Conservation (phyloP, 2,888 invertebrate genomes). For the Parochlus steinenii region DNA sequence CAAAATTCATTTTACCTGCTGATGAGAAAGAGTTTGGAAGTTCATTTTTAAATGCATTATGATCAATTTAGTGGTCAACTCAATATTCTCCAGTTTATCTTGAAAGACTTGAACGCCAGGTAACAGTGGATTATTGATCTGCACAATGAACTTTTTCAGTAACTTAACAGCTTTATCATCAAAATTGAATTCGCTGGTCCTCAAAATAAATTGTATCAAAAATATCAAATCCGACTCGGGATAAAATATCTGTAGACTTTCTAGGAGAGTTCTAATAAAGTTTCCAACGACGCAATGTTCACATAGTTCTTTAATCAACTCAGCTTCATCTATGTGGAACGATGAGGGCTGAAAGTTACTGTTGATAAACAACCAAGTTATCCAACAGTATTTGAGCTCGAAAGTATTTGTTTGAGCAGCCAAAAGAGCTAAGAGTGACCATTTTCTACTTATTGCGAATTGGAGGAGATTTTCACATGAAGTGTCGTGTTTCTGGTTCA, state of each 20-base stretch:
- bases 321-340: constrained; percentile 8
- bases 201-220: constrained; percentile 40
- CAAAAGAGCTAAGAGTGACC: constrained; percentile 25
- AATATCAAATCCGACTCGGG: constrained; percentile 44
- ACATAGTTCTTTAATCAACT: constrained; percentile 21
- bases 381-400: constrained; percentile 26
- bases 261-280: constrained; percentile 41
- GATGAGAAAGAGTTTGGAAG: constrained; percentile 22
- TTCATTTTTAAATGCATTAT: constrained; percentile 26
- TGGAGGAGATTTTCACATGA: constrained; percentile 22
- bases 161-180: constrained; percentile 29
- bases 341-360: neutral
- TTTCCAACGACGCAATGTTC: constrained; percentile 31
- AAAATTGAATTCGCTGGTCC: constrained; percentile 34
- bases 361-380: constrained; percentile 22
- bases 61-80: constrained; percentile 20
- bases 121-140: constrained; percentile 1
- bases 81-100: constrained; percentile 19
- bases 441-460: constrained; percentile 19
- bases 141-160: constrained; percentile 18
- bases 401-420: constrained; percentile 20
- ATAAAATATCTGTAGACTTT: constrained; percentile 53
- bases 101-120: constrained; percentile 24
- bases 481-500: constrained; percentile 19
- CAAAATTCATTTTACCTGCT: constrained; percentile 34